Evolutionary conservation across 2,113 vertebrate species (phyloP), one percentile per base, ranked within the genome.

Genomic region (Pristiophorus japonicus): DNA sequence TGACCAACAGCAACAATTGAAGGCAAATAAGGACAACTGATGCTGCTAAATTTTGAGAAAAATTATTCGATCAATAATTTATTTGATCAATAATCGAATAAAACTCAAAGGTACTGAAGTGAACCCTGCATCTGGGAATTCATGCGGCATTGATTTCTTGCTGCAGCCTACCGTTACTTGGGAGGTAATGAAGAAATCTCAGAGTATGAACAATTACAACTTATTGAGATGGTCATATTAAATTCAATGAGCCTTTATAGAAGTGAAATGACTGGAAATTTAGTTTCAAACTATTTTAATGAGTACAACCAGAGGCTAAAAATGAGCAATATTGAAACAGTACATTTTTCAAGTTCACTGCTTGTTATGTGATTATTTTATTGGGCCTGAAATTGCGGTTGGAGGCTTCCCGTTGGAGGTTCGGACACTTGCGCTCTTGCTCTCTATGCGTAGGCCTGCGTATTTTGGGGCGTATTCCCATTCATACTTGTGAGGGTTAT

Each of bases 221-320:
- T 55, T 51, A 55, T 88, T 88, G 24, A 55, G 47, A 5, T 55
- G 45, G 22, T 47, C 30, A 22, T 34, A 55, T 24, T 87, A 55
- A 87, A 87, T 11, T 51, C 84, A 87, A 87, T 87, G 84, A 88
- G 45, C 85, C 51, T 55, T 88, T 88, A 47, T 47, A 85, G 42
- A 85, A 55, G 27, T 34, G 85, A 88, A 88, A 88, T 88, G 85
- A 88, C 8, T 88, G 47, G 24, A 88, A 88, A 88, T 55, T 88
- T 88, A 88, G 47, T 85, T 85, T 45, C 81, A 51, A 85, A 47
- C 45, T 85, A 20, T 85, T 85, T 47, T 20, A 47, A 85, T 47
- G 81, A 85, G 51, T 47, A 22, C 18, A 85, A 85, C 20, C 42
- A 85, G 45, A 85, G 66, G 42, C 42, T 27, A 47, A 85, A 22